phyloP scores from a whole-genome alignment of 2,797 vertebrate species.

The Poeciliopsis infans region DNA sequence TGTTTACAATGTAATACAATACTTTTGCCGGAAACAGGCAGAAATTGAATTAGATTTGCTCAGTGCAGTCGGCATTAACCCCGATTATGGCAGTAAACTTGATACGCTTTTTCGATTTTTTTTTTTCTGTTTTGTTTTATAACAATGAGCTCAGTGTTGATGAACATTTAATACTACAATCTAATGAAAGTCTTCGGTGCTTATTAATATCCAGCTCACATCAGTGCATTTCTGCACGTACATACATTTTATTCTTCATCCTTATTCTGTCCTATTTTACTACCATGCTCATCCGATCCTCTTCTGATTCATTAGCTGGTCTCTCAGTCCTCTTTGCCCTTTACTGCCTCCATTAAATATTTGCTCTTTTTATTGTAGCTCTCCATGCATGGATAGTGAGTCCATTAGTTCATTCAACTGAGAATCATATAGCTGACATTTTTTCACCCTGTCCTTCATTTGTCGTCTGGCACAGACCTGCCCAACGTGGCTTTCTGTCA shows the following conservation, averaged over 20 bases:
- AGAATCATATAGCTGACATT: slow-evolving; percentile 43
- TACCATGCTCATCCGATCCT: neutral
- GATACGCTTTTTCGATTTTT: neutral
- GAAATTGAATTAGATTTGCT: neutral
- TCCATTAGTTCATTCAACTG: slow-evolving; percentile 52
- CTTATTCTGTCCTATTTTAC: neutral
- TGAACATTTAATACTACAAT: neutral
- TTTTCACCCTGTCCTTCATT: slow-evolving; percentile 39
- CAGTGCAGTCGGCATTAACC: neutral
- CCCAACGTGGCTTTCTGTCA: slow-evolving; percentile 26
- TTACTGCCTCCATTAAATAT: slow-evolving; percentile 74
- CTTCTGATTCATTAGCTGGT: slow-evolving; percentile 65
- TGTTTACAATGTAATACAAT: neutral
- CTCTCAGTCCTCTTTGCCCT: slow-evolving; percentile 48
- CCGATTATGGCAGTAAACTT: neutral
- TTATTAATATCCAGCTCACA: neutral
- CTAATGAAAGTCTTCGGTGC: neutral
- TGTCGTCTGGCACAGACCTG: slow-evolving; percentile 18
- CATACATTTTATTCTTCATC: neutral
- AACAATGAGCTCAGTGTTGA: neutral
- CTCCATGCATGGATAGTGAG: slow-evolving; percentile 40
- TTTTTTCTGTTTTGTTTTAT: neutral
- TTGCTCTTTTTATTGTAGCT: slow-evolving; percentile 51
- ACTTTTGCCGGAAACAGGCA: neutral
- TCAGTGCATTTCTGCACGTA: neutral